Evolutionary conservation across 2,888 invertebrate species (phyloP), one percentile per base, ranked within the genome.

Genomic region (Platynereis dumerilii): DNA sequence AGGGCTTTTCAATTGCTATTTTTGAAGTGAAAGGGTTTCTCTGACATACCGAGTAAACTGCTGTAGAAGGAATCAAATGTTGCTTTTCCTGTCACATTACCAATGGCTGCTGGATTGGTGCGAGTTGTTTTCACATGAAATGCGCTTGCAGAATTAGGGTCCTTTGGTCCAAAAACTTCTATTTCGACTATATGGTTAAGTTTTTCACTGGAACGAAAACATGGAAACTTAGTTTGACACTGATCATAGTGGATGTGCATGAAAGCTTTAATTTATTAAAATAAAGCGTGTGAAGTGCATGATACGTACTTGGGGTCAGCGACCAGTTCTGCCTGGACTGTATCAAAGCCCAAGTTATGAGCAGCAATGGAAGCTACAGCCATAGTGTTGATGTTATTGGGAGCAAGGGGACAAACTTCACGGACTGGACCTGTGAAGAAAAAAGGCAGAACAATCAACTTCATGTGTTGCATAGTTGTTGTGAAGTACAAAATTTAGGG

Each of bases 331-430:
- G 86, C 87, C 42, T 78, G 76, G 1, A 86, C 86, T 63, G 79
- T 77, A 69, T 87, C 87, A 75, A 87, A 86, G 10, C 87, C 87
- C 24, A 87, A 79, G 69, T 84, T 86, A 69, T 83, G 83, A 2
- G 85, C 87, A 1, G 86, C 86, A 28, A 87, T 71, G 1, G 86
- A 85, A 2, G 86, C 88, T 2, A 86, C 87, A 20, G 88, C 87
- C 87, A 88, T 88, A 7, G 87, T 87, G 79, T 88, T 87, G 17
- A 87, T 87, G 69, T 88, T 88, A 75, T 87, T 87, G 1, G 88
- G 87, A 2, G 88, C 88, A 61, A 87, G 73, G 24, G 84, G 82
- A 76, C 88, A 88, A 3, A 88, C 74, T 5, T 77, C 80, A 42
- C 87, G 78, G 0, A 87, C 87, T 12, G 86, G 82, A 22, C 87